These are phyloP conservation scores for Phacellophora camtschatica DNA, from an alignment of 30 jellyfish, hydroid and myxozoan genomes.

Conservation along the genomic window DNA sequence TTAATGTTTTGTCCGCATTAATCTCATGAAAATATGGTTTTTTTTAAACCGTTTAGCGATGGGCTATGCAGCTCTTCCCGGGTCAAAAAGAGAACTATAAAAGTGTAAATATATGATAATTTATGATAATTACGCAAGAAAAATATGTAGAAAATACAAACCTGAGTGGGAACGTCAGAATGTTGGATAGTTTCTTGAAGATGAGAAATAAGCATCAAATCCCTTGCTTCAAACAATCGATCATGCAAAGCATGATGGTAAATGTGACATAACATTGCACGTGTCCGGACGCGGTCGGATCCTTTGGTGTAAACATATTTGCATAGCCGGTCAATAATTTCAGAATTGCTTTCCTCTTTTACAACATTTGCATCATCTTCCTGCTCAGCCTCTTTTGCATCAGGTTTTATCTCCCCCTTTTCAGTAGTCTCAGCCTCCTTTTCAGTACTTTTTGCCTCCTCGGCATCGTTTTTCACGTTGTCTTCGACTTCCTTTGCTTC, in stretches of 20 bases:
- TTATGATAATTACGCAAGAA: not conserved
- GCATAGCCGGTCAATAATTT: constrained; percentile 74
- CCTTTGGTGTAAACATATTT: constrained; percentile 90
- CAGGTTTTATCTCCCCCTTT: constrained; percentile 2
- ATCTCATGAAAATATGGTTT: too few relatives aligned
- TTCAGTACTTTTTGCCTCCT: constrained; percentile 3
- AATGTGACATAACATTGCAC: constrained; percentile 98
- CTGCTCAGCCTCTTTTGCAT: not conserved
- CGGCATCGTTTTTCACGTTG: not conserved
- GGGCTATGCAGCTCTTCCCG: too few relatives aligned
- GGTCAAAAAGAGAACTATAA: too few relatives aligned
- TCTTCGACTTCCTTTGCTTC: constrained; percentile 21
- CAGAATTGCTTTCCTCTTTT: constrained; percentile 60
- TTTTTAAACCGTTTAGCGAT: too few relatives aligned
- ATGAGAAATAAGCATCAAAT: constrained; percentile 93
- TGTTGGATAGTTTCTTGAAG: constrained; percentile 94
- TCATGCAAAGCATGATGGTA: constrained; percentile 99
- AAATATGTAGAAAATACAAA: not conserved
- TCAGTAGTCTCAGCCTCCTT: constrained; percentile 33
- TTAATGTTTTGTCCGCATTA: too few relatives aligned
- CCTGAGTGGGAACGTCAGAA: constrained; percentile 98
- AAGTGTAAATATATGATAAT: not conserved
- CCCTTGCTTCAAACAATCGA: constrained; percentile 98
- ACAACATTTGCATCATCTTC: constrained; percentile 13
- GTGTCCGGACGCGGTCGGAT: constrained; percentile 94